Evolutionary conservation across 2,113 vertebrate genomes (phyloP).

Genomic region (Saguinus imperator): DNA sequence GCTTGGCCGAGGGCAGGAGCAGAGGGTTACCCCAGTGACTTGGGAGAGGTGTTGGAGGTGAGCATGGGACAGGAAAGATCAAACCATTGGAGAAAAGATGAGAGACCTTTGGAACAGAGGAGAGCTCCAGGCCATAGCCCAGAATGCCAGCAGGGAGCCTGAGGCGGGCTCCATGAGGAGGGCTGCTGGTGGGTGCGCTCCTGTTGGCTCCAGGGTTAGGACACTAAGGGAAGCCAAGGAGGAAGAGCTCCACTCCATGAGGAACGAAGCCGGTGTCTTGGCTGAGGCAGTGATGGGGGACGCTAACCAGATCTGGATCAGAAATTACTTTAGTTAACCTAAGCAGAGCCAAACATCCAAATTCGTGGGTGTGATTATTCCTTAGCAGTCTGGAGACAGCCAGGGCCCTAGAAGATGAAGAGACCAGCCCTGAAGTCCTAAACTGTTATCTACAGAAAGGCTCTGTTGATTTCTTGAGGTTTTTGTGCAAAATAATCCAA

Average conservation of each 20-base stretch:
- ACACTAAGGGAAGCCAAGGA: background rate
- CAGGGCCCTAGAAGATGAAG: background rate
- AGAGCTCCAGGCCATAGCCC: accelerated
- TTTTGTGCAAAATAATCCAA: background rate
- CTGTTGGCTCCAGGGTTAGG: background rate
- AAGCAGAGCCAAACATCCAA: background rate
- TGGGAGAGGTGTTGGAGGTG: background rate
- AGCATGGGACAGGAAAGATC: background rate
- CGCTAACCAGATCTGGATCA: background rate
- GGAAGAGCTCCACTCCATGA: background rate
- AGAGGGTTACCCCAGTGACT: background rate
- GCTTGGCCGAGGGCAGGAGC: background rate
- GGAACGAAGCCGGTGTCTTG: background rate
- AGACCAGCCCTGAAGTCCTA: background rate
- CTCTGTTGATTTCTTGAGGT: background rate
- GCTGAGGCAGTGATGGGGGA: background rate
- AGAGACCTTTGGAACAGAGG: background rate
- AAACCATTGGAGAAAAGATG: background rate
- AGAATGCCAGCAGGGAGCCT: background rate
- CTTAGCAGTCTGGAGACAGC: background rate
- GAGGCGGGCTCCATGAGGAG: background rate
- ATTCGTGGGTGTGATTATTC: background rate
- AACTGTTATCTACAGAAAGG: background rate
- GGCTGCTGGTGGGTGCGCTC: background rate
- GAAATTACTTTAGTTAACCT: background rate